These are phyloP conservation scores for Lethocerus indicus DNA, from an alignment of 1,140 invertebrate species.

Conservation along the genomic window DNA sequence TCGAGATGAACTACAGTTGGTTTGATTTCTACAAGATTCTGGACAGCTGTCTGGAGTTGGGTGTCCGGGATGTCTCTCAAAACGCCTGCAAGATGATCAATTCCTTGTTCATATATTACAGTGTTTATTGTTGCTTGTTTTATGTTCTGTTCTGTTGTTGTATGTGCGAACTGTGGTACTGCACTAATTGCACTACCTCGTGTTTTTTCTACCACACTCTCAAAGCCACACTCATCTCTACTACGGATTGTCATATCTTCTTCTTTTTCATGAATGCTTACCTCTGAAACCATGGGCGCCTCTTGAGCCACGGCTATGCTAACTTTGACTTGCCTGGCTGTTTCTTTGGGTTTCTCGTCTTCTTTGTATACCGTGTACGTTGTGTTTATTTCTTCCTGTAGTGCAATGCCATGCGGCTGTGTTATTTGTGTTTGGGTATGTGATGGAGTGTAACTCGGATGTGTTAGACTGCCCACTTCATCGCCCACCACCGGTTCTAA, in stretches of 20 bases:
- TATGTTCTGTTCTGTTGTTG: not conserved
- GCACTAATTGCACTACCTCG: not conserved
- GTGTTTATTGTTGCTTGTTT: not conserved
- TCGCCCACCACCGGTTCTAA: constrained; percentile 1
- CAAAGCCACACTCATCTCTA: too few species aligned
- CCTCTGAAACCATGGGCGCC: not conserved
- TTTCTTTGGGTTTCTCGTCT: not conserved
- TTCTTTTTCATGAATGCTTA: constrained; percentile 8
- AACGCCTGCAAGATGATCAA: too few species aligned
- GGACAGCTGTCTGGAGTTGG: constrained; percentile 11
- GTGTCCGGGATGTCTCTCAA: too few species aligned
- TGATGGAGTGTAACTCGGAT: not conserved
- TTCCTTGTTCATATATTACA: too few species aligned
- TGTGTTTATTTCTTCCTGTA: constrained; percentile 14
- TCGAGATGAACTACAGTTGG: constrained; percentile 13
- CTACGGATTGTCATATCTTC: too few species aligned
- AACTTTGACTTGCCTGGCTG: constrained; percentile 2
- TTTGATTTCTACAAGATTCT: constrained; percentile 11
- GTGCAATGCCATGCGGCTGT: constrained; percentile 5
- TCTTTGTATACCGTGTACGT: not conserved
- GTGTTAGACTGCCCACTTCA: not conserved
- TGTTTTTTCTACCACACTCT: too few species aligned
- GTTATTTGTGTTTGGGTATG: not conserved
- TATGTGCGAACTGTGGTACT: not conserved
- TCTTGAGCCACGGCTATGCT: not conserved